Percentiles rank a stretch among this genome's conserved stretches.
phyloP scores from a whole-genome alignment of 1,140 invertebrate genomes.

The Polypedilum pembai region DNA sequence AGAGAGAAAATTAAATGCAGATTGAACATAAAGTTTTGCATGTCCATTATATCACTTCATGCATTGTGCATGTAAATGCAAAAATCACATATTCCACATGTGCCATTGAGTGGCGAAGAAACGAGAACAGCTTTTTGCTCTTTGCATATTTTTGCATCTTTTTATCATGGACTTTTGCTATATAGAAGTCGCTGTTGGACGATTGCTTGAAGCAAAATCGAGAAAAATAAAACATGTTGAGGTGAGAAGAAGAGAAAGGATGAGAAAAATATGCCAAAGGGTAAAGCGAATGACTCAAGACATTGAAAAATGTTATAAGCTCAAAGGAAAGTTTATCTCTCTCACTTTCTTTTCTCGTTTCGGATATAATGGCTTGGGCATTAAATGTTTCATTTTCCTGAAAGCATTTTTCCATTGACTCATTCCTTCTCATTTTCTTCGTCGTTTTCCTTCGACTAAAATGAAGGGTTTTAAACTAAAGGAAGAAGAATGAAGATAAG shows the following conservation, averaged over 20 bases:
- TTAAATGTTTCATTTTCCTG: conserved; percentile 28
- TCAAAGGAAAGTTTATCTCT: neutral
- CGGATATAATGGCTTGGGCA: conserved; percentile 4
- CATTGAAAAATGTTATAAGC: conserved; percentile 1
- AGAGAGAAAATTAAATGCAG: neutral
- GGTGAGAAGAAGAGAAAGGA: no score
- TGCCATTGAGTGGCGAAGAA: neutral
- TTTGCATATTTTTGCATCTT: neutral
- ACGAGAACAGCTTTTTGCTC: neutral
- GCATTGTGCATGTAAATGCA: neutral
- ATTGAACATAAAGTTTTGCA: neutral
- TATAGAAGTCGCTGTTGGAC: no score
- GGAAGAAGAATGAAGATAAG: neutral
- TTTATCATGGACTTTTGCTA: neutral
- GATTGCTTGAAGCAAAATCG: no score
- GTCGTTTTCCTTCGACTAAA: neutral
- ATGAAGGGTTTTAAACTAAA: neutral
- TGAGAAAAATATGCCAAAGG: neutral
- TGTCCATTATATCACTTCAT: conserved; percentile 18
- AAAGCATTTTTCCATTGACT: conserved; percentile 8
- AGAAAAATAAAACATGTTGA: no score
- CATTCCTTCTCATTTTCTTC: neutral
- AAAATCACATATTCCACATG: conserved; percentile 1
- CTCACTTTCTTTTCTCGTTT: neutral
- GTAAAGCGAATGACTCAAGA: neutral